Conservation (phyloP, 2,113 vertebrate species). For the Ranitomeya variabilis region DNA sequence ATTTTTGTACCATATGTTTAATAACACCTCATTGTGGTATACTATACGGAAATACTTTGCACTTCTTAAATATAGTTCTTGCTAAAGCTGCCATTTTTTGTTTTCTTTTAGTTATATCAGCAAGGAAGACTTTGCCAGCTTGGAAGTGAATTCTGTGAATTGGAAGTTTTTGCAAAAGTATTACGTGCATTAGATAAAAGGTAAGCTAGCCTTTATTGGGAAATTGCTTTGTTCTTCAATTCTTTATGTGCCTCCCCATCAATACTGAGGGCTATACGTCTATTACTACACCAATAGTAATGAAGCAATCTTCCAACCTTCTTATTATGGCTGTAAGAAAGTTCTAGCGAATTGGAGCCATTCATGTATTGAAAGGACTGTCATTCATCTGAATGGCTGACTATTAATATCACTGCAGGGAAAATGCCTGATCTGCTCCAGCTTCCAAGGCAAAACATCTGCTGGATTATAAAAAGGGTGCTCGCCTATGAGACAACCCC, state of each 20-base stretch:
- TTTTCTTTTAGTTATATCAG: conserved; percentile 89
- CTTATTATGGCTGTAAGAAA: too few species aligned
- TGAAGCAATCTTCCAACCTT: too few species aligned
- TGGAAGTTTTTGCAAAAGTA: conserved; percentile 99
- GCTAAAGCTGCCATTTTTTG: neutral
- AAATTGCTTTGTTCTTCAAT: neutral
- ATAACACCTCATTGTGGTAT: neutral
- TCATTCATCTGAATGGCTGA: too few species aligned
- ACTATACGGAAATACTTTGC: neutral
- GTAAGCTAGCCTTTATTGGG: conserved; percentile 67
- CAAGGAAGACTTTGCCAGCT: conserved; percentile 97
- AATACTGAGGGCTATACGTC: too few species aligned
- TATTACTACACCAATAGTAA: neutral
- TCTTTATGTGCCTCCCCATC: too few species aligned
- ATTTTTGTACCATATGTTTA: neutral
- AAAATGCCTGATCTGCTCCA: too few species aligned
- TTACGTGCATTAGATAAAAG: conserved; percentile 97
- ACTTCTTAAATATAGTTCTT: neutral
- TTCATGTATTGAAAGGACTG: too few species aligned
- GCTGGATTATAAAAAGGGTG: too few species aligned
- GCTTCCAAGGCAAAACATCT: too few species aligned
- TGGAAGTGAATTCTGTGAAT: conserved; percentile 98
- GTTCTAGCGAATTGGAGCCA: too few species aligned
- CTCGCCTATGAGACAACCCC: too few species aligned
- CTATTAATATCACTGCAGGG: too few species aligned